phyloP scores from a whole-genome alignment of 2,113 vertebrate genomes.

The Charadrius vociferus region DNA sequence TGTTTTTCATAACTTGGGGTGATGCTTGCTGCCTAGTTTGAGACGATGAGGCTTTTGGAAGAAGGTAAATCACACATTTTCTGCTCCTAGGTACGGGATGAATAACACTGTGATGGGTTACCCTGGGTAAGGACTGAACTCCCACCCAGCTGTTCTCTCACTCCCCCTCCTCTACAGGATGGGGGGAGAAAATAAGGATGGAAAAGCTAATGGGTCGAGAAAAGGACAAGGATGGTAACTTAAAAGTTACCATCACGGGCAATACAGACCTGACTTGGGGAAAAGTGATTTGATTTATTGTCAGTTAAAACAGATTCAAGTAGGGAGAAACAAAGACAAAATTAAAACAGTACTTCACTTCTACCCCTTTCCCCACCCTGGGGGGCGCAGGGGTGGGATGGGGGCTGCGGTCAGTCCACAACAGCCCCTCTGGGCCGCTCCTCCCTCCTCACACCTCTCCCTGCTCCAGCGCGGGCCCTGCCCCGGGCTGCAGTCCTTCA shows the following conservation, averaged over 20 bases:
- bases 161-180: not conserved
- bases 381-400: not conserved
- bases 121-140: not conserved
- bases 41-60: not conserved
- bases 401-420: too few relatives aligned
- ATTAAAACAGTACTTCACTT: not conserved
- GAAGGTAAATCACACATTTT: not conserved
- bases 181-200: not conserved
- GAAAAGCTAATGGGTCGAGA: not conserved
- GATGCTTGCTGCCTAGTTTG: not conserved
- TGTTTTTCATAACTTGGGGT: not conserved
- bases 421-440: too few relatives aligned
- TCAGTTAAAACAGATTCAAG: not conserved
- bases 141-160: not conserved
- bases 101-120: not conserved
- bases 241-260: not conserved
- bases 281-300: not conserved
- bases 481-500: too few relatives aligned
- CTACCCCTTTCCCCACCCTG: fast-evolving
- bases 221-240: not conserved
- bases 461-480: too few relatives aligned
- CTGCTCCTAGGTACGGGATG: not conserved
- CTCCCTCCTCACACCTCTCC: too few relatives aligned
- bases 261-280: too few relatives aligned
- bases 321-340: not conserved